A percentile compares a stretch with the other conserved stretches of the same genome.
Conservation (phyloP, 2,888 invertebrate genomes). For the Drosophila affinis region DNA sequence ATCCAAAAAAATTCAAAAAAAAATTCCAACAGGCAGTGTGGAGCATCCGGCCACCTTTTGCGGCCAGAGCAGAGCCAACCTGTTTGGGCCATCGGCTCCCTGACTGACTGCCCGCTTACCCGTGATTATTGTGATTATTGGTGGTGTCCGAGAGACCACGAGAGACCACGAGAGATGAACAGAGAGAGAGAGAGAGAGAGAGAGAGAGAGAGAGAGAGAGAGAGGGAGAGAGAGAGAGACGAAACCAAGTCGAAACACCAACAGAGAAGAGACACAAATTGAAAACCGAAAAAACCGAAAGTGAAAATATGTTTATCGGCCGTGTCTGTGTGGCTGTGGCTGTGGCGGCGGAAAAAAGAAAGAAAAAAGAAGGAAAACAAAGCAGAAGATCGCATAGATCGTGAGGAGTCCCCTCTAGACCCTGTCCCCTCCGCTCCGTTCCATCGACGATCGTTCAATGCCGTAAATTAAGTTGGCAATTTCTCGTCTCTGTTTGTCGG, state of each 20-base stretch:
- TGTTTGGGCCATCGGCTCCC: conserved; percentile 36
- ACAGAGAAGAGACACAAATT: conserved; percentile 67
- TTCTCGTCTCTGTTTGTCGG: conserved; percentile 57
- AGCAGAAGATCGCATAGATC: conserved; percentile 54
- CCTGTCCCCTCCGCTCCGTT: background rate
- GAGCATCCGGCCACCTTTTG: conserved; percentile 42
- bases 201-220: background rate
- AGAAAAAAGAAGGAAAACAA: conserved; percentile 43
- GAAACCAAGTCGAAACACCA: conserved; percentile 57
- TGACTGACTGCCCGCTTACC: conserved; percentile 78
- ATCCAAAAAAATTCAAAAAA: conserved; percentile 20
- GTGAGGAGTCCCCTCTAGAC: conserved; percentile 7
- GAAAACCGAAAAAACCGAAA: conserved; percentile 64
- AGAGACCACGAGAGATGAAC: conserved; percentile 41
- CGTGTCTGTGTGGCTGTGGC: background rate
- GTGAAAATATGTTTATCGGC: conserved; percentile 65
- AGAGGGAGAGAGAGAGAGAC: conserved; percentile 3
- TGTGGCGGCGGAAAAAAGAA: conserved; percentile 25
- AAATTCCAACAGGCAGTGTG: conserved; percentile 56
- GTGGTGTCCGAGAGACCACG: conserved; percentile 28
- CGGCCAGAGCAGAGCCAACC: conserved; percentile 39
- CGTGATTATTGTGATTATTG: conserved; percentile 79
- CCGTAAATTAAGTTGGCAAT: conserved; percentile 77
- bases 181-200: background rate
- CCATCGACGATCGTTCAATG: conserved; percentile 53